Evolutionary conservation across 2,888 invertebrate species (phyloP).

Genomic region (Trissonchulus sp.): DNA sequence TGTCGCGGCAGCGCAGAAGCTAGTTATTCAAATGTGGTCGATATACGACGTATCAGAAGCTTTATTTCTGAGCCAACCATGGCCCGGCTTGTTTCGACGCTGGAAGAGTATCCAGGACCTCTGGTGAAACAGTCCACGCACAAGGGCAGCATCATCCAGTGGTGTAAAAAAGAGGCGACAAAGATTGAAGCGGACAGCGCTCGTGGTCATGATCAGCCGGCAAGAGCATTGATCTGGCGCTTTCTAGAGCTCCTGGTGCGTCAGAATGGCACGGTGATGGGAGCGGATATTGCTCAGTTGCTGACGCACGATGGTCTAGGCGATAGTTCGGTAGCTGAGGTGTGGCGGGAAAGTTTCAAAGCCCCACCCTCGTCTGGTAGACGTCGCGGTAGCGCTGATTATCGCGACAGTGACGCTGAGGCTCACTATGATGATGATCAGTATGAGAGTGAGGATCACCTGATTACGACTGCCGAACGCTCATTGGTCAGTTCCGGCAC

Average conservation of each 20-base stretch:
- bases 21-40: neutral
- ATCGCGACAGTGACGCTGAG: neutral
- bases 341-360: constrained; percentile 18
- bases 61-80: neutral
- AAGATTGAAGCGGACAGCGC: neutral
- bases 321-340: neutral
- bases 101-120: constrained; percentile 24
- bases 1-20: neutral
- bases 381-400: neutral
- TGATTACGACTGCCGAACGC: neutral
- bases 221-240: constrained; percentile 17
- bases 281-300: constrained; percentile 12
- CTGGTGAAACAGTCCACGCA: neutral
- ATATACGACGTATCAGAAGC: neutral
- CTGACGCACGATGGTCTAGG: neutral
- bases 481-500: constrained; percentile 9
- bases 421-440: neutral
- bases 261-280: constrained; percentile 20
- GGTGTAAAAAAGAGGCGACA: neutral
- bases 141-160: neutral
- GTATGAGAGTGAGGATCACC: neutral
- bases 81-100: neutral
- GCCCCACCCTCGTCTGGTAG: neutral
- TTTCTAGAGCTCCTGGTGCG: constrained; percentile 11
- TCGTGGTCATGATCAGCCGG: neutral